phyloP scores from a whole-genome alignment of 1,140 invertebrate genomes.

The Diuraphis noxia region DNA sequence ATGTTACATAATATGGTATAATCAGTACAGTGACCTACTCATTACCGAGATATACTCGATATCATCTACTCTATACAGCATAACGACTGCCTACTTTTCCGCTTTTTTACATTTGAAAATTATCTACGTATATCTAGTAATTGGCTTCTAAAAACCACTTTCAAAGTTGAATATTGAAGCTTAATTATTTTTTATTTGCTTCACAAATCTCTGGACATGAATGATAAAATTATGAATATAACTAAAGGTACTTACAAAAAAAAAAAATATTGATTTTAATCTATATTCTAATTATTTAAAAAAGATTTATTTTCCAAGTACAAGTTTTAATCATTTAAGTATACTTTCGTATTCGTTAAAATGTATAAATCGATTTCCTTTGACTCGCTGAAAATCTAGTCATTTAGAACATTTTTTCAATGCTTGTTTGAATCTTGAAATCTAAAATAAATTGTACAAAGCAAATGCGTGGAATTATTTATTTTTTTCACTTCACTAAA shows the following conservation, averaged over 20 bases:
- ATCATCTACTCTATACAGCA: too few relatives aligned
- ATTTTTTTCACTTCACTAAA: neutral
- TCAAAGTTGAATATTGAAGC: too few relatives aligned
- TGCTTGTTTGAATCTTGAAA: neutral
- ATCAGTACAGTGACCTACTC: too few relatives aligned
- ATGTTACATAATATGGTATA: too few relatives aligned
- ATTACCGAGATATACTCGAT: too few relatives aligned
- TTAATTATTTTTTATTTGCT: too few relatives aligned
- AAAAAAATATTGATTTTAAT: neutral
- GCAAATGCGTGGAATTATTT: neutral
- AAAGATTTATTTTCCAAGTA: neutral
- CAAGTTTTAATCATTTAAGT: neutral
- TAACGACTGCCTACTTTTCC: too few relatives aligned
- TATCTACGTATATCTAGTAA: too few relatives aligned
- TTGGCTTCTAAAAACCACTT: neutral
- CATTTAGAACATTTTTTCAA: neutral
- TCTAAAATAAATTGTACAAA: neutral
- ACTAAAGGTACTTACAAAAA: neutral
- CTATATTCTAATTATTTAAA: neutral
- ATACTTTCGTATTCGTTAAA: neutral
- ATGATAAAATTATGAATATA: too few relatives aligned
- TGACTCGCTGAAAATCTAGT: neutral
- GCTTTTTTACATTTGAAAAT: too few relatives aligned
- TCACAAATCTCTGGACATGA: too few relatives aligned
- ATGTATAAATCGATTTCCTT: neutral